phyloP scores from a whole-genome alignment of 2,888 invertebrate species.

The Neocrepidodera transversa region DNA sequence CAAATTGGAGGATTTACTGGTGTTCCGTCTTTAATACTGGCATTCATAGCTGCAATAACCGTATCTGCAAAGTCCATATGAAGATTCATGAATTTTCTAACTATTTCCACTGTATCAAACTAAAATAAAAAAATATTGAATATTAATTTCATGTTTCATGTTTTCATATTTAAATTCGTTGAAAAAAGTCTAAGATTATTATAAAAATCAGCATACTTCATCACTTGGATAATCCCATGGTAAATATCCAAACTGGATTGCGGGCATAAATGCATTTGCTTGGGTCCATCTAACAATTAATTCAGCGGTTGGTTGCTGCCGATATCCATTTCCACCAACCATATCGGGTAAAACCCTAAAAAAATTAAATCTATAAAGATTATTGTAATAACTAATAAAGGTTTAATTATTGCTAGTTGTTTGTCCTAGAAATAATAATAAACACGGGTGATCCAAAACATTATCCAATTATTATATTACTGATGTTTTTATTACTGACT shows the following conservation, averaged over 20 bases:
- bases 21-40: slow-evolving; percentile 67
- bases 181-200: neutral
- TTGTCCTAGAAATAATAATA: too few species aligned
- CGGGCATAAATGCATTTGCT: slow-evolving; percentile 78
- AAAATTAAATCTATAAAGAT: neutral
- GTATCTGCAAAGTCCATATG: slow-evolving; percentile 69
- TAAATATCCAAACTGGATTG: slow-evolving; percentile 78
- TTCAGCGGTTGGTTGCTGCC: slow-evolving; percentile 63
- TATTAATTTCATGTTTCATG: too few species aligned
- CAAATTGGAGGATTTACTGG: slow-evolving; percentile 85
- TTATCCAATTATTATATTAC: too few species aligned
- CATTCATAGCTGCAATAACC: slow-evolving; percentile 69
- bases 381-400: too few species aligned
- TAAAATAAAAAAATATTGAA: slow-evolving; percentile 18
- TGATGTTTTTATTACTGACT: too few species aligned
- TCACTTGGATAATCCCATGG: slow-evolving; percentile 76
- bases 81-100: slow-evolving; percentile 69
- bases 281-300: slow-evolving; percentile 81
- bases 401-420: neutral
- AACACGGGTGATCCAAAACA: too few species aligned
- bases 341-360: slow-evolving; percentile 76
- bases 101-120: slow-evolving; percentile 68
- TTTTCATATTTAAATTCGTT: neutral
- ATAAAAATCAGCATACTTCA: slow-evolving; percentile 33
- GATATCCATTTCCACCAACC: slow-evolving; percentile 68